Base-by-base conservation (phyloP, 2,113 vertebrate species). In the Willisornis vidua region DNA sequence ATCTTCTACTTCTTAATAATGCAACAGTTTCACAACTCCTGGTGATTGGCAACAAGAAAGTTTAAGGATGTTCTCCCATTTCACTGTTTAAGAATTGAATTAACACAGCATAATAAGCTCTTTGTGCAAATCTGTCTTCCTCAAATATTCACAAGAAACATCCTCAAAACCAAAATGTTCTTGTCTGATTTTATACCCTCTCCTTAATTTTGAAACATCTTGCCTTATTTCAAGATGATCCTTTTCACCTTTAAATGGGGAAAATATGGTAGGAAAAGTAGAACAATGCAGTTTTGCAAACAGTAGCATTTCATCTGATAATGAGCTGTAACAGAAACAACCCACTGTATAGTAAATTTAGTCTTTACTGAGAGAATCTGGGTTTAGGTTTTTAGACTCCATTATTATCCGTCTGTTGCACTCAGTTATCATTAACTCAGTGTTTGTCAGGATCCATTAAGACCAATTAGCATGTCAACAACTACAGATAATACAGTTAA, bases 361-460 rank as follows among this genome's bases (percentile, higher is more conserved):
- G 72, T 28, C 55, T 83, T 71, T 33, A 39, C 63, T 48, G 65
- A 63, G 67, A 71, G 91, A 83, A 93, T 90, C 68, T 75, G 33
- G 10, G 68, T 62, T 83, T 91, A 90, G 43, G 72, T 59, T 91
- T 89, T 93, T 83, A 89, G 41, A 55, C 71, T 87, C 31, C 67
- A 70, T 90, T 94, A 58, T 80, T 70, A 93, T 57, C 90, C 82
- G 90, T 83, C 85, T 94, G 90, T 83, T 96, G 85, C 71, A 77
- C 75, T 94, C 59, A 82, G 63, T 97, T 93, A 91, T 75, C 80
- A 74, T 95, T 85, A 95, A 90, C 72, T 95, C 66, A 49, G 65
- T 83, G 59, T 92, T 94, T 93, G 85, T 96, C 92, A 97, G 86
- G 90, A 95, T 80, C 82, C 92, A 94, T 96, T 96, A 94, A 94